phyloP scores from a whole-genome alignment of 2,113 vertebrate species.

The Perccottus glenii region DNA sequence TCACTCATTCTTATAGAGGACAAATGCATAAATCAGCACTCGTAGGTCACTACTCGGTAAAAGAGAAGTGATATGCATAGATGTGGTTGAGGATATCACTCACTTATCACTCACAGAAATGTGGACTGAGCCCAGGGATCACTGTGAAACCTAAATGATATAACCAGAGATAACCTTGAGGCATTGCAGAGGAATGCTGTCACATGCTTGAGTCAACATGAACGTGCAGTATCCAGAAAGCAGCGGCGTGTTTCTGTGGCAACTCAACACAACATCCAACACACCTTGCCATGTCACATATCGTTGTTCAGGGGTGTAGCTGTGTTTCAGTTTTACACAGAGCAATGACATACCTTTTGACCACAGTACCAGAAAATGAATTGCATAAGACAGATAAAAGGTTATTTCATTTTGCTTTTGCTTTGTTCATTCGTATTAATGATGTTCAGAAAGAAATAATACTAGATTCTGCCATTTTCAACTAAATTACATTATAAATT shows the following conservation, averaged over 20 bases:
- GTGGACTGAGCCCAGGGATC: conserved; percentile 3
- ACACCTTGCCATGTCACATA: not conserved
- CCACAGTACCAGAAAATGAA: not conserved
- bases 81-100: not conserved
- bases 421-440: no score
- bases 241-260: conserved; percentile 56
- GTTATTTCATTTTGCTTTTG: not conserved
- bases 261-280: conserved; percentile 63
- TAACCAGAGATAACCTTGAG: conserved; percentile 37
- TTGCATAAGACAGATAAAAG: not conserved
- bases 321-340: conserved; percentile 4
- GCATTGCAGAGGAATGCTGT: conserved; percentile 23
- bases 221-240: conserved; percentile 9
- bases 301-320: conserved; percentile 18
- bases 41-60: not conserved
- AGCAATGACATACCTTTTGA: conserved; percentile 17
- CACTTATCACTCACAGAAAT: conserved; percentile 18
- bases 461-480: no score
- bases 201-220: conserved; percentile 50
- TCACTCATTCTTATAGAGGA: not conserved
- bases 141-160: conserved; percentile 29
- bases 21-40: not conserved
- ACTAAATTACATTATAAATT: no score
- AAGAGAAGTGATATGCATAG: conserved; percentile 14
- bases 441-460: no score